Evolutionary conservation across 1,140 invertebrate genomes (phyloP).

Genomic region (Sitobion miscanthi): DNA sequence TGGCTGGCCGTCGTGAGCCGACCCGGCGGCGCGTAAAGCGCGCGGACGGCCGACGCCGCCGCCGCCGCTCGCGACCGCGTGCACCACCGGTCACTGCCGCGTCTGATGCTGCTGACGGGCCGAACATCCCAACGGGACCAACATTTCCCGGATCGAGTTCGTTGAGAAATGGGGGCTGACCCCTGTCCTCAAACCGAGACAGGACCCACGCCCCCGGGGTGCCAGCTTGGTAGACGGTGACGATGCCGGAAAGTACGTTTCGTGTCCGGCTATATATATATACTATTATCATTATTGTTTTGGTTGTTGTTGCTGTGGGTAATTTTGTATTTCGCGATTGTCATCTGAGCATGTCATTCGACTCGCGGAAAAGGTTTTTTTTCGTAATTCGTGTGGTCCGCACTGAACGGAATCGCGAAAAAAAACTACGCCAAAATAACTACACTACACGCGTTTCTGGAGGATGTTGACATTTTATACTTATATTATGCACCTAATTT

Average conservation of each 20-base stretch:
- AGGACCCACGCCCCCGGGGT: slow-evolving; percentile 81
- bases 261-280: neutral
- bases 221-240: slow-evolving; percentile 58
- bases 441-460: too few relatives aligned
- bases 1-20: slow-evolving; percentile 38
- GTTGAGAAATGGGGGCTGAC: slow-evolving; percentile 94
- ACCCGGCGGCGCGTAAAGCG: neutral
- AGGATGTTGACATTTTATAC: too few relatives aligned
- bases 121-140: slow-evolving; percentile 69
- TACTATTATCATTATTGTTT: neutral
- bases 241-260: slow-evolving; percentile 54
- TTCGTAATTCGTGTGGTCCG: too few relatives aligned
- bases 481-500: too few relatives aligned
- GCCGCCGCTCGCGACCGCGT: slow-evolving; percentile 44
- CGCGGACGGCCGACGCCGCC: slow-evolving; percentile 37
- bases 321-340: neutral
- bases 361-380: too few relatives aligned
- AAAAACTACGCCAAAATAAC: too few relatives aligned
- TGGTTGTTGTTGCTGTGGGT: too few relatives aligned
- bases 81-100: slow-evolving; percentile 45
- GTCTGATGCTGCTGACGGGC: slow-evolving; percentile 61
- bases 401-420: too few relatives aligned
- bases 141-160: slow-evolving; percentile 94
- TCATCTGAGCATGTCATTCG: neutral
- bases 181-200: slow-evolving; percentile 91